Percentiles rank a stretch among this genome's conserved stretches.
Evolutionary conservation across 64 coral and sea anemone species (phyloP).

Genomic region (Trachythela sp.): DNA sequence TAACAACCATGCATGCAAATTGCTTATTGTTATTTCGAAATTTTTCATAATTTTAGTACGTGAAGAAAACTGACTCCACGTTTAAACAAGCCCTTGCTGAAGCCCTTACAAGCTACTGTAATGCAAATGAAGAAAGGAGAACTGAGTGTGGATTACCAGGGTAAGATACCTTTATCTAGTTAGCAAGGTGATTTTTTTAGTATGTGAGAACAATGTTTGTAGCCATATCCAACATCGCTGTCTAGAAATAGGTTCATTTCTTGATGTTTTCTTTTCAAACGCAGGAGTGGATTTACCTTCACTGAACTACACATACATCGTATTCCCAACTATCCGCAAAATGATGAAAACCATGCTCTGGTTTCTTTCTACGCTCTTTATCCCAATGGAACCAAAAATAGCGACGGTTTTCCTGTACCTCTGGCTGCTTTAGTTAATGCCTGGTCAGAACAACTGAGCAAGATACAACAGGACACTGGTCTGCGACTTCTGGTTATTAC

Average conservation of each 20-base stretch:
- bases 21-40: no score
- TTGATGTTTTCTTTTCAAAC: neutral
- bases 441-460: neutral
- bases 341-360: neutral
- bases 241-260: neutral
- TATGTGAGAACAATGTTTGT: neutral
- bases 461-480: neutral
- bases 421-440: neutral
- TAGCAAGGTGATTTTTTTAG: neutral
- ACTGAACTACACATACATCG: neutral
- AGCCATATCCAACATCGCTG: neutral
- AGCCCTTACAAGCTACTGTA: neutral
- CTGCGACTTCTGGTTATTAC: neutral
- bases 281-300: neutral
- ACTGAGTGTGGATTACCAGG: neutral
- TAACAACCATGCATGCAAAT: no score
- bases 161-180: neutral
- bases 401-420: neutral
- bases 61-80: neutral
- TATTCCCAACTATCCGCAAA: neutral
- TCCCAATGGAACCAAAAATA: neutral
- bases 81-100: neutral
- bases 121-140: neutral
- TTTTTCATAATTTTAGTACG: neutral
- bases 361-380: neutral